These are phyloP conservation scores for Diarsia mendica DNA, from an alignment of 2,888 invertebrate genomes.

Conservation along the genomic window DNA sequence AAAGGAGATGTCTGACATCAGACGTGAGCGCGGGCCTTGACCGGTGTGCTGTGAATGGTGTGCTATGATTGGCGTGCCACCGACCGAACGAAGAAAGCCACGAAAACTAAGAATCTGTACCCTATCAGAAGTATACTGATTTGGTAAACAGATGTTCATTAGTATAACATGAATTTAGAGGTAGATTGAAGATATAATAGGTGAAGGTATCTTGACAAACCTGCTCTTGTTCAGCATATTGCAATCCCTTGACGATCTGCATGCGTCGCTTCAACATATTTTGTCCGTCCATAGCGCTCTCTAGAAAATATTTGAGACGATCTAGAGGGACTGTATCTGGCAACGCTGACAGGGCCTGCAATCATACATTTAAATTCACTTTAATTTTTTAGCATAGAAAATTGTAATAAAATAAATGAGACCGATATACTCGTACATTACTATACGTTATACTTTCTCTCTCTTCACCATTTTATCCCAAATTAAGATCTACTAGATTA, in stretches of 20 bases:
- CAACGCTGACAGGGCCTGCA: constrained; percentile 93
- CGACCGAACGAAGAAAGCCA: neutral
- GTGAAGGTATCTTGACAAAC: constrained; percentile 76
- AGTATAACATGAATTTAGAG: neutral
- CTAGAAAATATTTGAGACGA: constrained; percentile 94
- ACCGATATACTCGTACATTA: neutral
- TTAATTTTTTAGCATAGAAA: neutral
- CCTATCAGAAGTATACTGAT: neutral
- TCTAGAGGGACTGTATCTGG: constrained; percentile 95
- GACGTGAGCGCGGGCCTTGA: too few species aligned
- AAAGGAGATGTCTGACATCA: too few species aligned
- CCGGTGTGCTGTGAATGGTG: too few species aligned
- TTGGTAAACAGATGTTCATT: neutral
- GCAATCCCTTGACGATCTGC: constrained; percentile 95
- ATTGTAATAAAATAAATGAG: neutral
- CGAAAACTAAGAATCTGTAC: neutral
- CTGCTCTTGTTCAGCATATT: constrained; percentile 96
- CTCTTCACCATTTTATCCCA: neutral
- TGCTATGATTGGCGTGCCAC: too few species aligned
- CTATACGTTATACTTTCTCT: neutral
- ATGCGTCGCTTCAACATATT: constrained; percentile 93
- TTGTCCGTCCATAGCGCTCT: constrained; percentile 93
- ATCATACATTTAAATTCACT: neutral
- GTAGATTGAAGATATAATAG: neutral
- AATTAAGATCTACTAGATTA: constrained; percentile 1